Percentiles rank a stretch among this genome's conserved stretches.
phyloP scores from a whole-genome alignment of 2,113 vertebrate genomes.

The Pampusana beccarii region DNA sequence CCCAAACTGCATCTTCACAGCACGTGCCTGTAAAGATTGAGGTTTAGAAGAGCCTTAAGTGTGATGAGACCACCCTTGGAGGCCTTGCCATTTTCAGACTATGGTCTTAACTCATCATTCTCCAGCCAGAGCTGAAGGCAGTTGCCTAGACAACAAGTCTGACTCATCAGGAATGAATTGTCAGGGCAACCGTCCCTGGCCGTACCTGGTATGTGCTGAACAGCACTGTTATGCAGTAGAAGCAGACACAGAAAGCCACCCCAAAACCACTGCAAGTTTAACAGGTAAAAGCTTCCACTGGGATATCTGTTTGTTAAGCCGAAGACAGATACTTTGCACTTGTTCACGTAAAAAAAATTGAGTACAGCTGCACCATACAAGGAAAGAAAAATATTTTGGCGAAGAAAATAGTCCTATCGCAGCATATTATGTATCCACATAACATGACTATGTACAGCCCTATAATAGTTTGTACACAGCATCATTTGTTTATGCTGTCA shows the following conservation, averaged over 20 bases:
- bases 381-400: not conserved
- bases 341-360: not conserved
- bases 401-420: not conserved
- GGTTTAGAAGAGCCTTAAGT: not conserved
- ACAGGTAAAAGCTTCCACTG: not conserved
- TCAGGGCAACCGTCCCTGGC: not conserved
- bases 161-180: slow-evolving; percentile 34
- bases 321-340: not conserved
- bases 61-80: not conserved
- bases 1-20: not conserved
- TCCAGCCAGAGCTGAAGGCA: not conserved
- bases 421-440: not conserved
- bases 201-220: not conserved
- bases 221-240: not conserved
- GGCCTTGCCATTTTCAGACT: not conserved
- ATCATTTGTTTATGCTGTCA: not conserved
- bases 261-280: not conserved
- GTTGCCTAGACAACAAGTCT: slow-evolving; percentile 59
- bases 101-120: not conserved
- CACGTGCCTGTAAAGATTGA: not conserved
- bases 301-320: not conserved
- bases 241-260: not conserved
- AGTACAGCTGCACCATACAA: not conserved
- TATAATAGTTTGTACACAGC: not conserved
- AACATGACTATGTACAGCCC: not conserved